phyloP scores from a whole-genome alignment of 2,113 vertebrate species.

The Oryzias javanicus region DNA sequence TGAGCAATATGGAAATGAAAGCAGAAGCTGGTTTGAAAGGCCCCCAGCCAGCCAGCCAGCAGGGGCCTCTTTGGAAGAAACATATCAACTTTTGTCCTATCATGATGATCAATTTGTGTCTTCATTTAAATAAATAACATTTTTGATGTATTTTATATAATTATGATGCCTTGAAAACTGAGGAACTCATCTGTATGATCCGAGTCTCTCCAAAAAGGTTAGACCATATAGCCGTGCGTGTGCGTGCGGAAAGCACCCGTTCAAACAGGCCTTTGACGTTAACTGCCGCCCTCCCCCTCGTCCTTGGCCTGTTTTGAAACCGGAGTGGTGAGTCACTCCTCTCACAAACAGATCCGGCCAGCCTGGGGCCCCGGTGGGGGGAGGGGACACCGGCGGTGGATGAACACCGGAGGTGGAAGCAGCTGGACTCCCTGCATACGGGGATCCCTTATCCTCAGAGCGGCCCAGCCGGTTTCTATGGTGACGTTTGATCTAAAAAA shows the following conservation, averaged over 20 bases:
- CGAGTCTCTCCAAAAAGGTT: neutral
- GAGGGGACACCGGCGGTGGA: slow-evolving; percentile 60
- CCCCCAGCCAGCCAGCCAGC: too few relatives aligned
- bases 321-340: slow-evolving; percentile 71
- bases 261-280: slow-evolving; percentile 66
- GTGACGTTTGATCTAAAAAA: slow-evolving; percentile 37
- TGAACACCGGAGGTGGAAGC: slow-evolving; percentile 76
- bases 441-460: slow-evolving; percentile 72
- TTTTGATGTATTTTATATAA: too few relatives aligned
- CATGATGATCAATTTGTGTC: slow-evolving; percentile 5
- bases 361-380: slow-evolving; percentile 56
- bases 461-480: slow-evolving; percentile 64
- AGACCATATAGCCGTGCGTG: neutral
- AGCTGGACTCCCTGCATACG: slow-evolving; percentile 69
- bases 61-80: slow-evolving; percentile 26
- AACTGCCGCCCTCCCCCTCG: slow-evolving; percentile 37
- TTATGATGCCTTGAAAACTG: too few relatives aligned
- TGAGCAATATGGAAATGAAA: slow-evolving; percentile 5
- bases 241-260: slow-evolving; percentile 54
- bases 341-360: slow-evolving; percentile 67
- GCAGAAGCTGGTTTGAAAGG: slow-evolving; percentile 27
- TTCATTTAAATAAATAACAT: too few relatives aligned
- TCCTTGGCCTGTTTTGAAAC: slow-evolving; percentile 66
- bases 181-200: neutral
- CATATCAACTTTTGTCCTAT: slow-evolving; percentile 30